Evolutionary conservation across 2,797 vertebrate genomes (phyloP).

Genomic region (Manis javanica): DNA sequence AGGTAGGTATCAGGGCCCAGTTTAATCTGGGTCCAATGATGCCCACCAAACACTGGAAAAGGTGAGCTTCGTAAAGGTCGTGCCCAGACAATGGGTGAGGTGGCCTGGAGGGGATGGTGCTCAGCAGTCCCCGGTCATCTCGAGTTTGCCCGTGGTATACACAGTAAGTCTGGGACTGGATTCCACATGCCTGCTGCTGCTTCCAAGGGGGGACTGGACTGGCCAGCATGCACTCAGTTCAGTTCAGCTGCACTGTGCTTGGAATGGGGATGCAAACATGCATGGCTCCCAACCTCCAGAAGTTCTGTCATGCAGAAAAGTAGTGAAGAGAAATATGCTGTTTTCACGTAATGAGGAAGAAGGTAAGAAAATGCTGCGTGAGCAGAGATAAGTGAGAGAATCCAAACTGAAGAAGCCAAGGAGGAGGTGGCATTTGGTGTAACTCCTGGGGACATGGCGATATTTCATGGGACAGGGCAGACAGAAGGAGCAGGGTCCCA

Average conservation of each 20-base stretch:
- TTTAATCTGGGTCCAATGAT: neutral
- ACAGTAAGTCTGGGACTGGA: neutral
- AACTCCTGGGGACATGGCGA: neutral
- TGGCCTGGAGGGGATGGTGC: neutral
- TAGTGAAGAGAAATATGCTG: neutral
- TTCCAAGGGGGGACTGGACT: rapidly evolving
- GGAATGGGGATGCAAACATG: neutral
- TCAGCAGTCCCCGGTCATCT: neutral
- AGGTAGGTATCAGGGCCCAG: neutral
- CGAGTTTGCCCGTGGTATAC: neutral
- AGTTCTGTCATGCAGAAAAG: neutral
- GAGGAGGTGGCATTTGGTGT: neutral
- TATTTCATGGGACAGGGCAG: neutral
- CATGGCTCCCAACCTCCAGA: too few species aligned
- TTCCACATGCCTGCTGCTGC: neutral
- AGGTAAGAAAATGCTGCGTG: neutral
- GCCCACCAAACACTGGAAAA: neutral
- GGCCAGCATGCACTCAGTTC: rapidly evolving
- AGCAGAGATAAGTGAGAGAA: neutral
- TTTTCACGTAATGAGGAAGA: neutral
- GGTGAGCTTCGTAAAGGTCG: neutral
- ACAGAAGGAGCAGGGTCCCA: neutral
- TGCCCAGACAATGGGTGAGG: neutral
- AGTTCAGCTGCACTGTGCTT: neutral
- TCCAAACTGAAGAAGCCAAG: neutral